Base-by-base conservation (phyloP, 2,888 invertebrate species). In the Stramonita haemastoma region DNA sequence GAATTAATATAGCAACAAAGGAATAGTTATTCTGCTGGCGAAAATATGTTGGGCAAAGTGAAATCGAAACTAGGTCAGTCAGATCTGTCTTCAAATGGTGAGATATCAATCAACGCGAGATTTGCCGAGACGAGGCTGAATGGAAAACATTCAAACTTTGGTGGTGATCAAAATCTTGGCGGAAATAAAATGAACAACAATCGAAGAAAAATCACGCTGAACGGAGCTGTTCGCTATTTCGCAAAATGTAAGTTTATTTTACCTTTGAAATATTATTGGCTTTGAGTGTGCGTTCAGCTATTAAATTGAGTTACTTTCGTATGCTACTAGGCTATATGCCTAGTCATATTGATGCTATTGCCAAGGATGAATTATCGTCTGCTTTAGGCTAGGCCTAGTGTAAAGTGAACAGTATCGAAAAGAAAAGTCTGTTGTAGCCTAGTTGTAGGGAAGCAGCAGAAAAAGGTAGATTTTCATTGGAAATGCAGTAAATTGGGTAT, bases 151-250 rank as follows among this genome's bases (percentile, higher is more conserved):
- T 83, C 29, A 29, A 83, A 83, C 6, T 29, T 83, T 83, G 4
- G 19, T 46, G 81, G 81, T 29, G 13, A 46, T 46, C 46, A 26
- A 6, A 36, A 26, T 79, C 32, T 83, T 86, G 86, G 87, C 87
- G 79, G 79, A 79, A 79, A 46, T 32, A 56, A 60, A 81, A 79
- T 83, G 46, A 88, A 26, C 15, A 22, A 26, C 29, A 34, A n/a
- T 83, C 83, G 83, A 22, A 66, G 32, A 22, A 88, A 83, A 66
- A 26, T 17, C 34, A 66, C 66, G 15, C n/a, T 88, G 36, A 36
- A 83, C 26, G 88, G 13, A 34, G 88, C 88, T 29, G 83, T 88
- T 34, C 83, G 36, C n/a, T 88, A 88, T 57, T 88, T 88, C 66
- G 81, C 60, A 83, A 88, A 88, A 88, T 88, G 88, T 88, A 83